Percentiles rank a stretch among this genome's conserved stretches.
Evolutionary conservation across 2,797 vertebrate species (phyloP).

Genomic region (Notolabrus celidotus): DNA sequence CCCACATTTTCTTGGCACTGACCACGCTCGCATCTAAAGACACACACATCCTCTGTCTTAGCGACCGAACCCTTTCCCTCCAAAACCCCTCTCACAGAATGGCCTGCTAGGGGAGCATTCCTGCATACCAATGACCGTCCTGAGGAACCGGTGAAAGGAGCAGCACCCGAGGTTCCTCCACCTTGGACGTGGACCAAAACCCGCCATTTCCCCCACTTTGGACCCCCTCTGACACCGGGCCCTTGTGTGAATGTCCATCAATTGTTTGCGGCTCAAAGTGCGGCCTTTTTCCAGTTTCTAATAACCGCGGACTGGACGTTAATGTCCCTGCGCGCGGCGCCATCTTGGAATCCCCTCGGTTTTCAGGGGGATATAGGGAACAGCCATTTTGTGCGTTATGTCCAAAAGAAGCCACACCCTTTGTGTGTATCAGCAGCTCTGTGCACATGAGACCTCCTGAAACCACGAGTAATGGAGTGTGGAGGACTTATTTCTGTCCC

Average conservation of each 20-base stretch:
- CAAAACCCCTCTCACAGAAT: constrained; percentile 68
- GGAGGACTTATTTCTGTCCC: neutral
- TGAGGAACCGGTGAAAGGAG: constrained; percentile 70
- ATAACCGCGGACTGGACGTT: too few relatives aligned
- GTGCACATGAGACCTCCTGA: neutral
- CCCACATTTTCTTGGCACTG: constrained; percentile 71
- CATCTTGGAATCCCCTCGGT: constrained; percentile 62
- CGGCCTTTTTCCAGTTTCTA: constrained; percentile 23
- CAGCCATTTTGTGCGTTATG: constrained; percentile 69
- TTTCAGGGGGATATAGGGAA: constrained; percentile 6
- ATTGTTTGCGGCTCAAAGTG: neutral
- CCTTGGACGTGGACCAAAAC: constrained; percentile 72
- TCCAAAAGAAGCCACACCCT: constrained; percentile 25
- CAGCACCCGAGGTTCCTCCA: constrained; percentile 55
- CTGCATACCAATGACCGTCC: constrained; percentile 81
- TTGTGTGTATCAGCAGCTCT: constrained; percentile 1
- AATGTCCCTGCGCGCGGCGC: constrained; percentile 22
- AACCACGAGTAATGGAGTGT: neutral
- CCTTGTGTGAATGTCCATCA: constrained; percentile 47
- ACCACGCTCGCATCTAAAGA: constrained; percentile 51
- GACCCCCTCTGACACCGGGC: constrained; percentile 1
- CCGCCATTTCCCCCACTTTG: constrained; percentile 49
- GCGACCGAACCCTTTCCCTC: constrained; percentile 76
- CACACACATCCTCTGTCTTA: constrained; percentile 69
- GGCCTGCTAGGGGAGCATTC: constrained; percentile 75